phyloP scores from a whole-genome alignment of 1,140 invertebrate species.

The Acarapis woodi region DNA sequence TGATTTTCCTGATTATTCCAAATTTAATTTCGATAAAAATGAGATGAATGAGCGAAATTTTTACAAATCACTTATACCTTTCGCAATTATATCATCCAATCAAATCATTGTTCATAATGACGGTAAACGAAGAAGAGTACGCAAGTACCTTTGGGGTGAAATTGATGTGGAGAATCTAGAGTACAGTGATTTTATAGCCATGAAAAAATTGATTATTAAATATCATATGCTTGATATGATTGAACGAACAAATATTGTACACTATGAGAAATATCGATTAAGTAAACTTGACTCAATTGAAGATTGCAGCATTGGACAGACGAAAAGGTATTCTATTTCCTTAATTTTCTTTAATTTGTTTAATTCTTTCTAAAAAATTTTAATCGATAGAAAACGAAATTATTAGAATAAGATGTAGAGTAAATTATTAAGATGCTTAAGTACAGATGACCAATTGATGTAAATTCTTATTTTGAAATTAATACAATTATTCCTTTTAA shows the following conservation, averaged over 20 bases:
- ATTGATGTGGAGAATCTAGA: constrained; percentile 35
- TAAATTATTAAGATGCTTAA: no score
- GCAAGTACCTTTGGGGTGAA: constrained; percentile 31
- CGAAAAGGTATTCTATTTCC: no score
- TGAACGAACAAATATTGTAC: constrained; percentile 24
- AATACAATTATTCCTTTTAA: no score
- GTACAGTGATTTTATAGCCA: constrained; percentile 31
- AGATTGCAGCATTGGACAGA: no score
- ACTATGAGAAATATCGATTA: constrained; percentile 29
- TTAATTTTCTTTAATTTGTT: no score
- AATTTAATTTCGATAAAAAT: constrained; percentile 19
- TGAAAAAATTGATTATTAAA: constrained; percentile 24
- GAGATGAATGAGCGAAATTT: constrained; percentile 19
- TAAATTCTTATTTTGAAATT: no score
- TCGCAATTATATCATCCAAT: constrained; percentile 25
- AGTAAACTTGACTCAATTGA: no score
- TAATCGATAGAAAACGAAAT: no score
- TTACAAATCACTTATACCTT: constrained; percentile 15
- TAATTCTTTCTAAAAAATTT: no score
- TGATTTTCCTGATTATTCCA: constrained; percentile 33
- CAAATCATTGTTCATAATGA: constrained; percentile 59
- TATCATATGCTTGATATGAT: constrained; percentile 25
- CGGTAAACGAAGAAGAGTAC: constrained; percentile 28
- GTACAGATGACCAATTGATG: no score
- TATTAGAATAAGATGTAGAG: no score